A percentile compares a stretch with the other conserved stretches of the same genome.
Evolutionary conservation across 2,113 vertebrate species (phyloP).

Genomic region (Ancistrus triradiatus): DNA sequence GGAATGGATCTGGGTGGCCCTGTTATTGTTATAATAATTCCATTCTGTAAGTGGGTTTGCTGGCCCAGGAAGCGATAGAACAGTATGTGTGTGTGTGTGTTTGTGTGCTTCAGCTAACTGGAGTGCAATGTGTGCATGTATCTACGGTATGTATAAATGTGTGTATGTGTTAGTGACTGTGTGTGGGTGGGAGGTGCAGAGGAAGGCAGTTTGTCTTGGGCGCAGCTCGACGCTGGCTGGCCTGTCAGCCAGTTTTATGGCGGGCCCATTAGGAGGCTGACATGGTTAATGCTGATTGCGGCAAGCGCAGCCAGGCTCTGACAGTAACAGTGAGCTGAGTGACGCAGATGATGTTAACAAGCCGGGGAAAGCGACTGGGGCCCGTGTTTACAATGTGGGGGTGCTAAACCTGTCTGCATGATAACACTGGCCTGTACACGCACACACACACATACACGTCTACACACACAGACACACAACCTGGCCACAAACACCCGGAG

Average conservation of each 20-base stretch:
- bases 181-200: conserved; percentile 29
- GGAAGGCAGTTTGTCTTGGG: conserved; percentile 61
- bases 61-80: conserved; percentile 46
- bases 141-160: conserved; percentile 45
- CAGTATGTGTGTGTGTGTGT: conserved; percentile 40
- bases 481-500: conserved; percentile 31
- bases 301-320: conserved; percentile 67
- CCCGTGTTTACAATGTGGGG: conserved; percentile 76
- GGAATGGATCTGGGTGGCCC: conserved; percentile 44
- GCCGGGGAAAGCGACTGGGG: conserved; percentile 68
- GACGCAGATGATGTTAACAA: conserved; percentile 79
- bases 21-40: conserved; percentile 51
- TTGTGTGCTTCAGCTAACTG: conserved; percentile 40
- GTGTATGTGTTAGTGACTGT: conserved; percentile 33
- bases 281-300: conserved; percentile 74
- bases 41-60: conserved; percentile 41
- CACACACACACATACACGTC: conserved; percentile 36
- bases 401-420: conserved; percentile 71
- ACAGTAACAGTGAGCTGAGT: conserved; percentile 70
- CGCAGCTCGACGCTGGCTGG: conserved; percentile 54
- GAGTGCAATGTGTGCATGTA: conserved; percentile 35
- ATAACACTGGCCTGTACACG: conserved; percentile 58
- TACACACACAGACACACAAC: conserved; percentile 23
- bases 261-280: conserved; percentile 70
- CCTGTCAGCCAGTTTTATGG: conserved; percentile 67